A percentile compares a stretch with the other conserved stretches of the same genome.
phyloP scores from a whole-genome alignment of 2,113 vertebrate genomes.

The Erythrocercus mccallii region DNA sequence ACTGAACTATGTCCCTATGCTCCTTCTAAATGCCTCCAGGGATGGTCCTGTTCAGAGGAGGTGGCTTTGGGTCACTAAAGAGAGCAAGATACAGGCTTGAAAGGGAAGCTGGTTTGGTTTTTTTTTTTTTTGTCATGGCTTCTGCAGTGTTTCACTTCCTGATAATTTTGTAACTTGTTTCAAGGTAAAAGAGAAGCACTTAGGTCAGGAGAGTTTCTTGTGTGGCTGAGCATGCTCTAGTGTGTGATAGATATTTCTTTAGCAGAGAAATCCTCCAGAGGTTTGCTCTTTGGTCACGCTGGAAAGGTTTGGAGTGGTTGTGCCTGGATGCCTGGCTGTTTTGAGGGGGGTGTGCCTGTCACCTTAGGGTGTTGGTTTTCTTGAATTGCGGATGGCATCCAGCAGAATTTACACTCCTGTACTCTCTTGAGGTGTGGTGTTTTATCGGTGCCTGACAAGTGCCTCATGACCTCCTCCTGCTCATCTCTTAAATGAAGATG shows the following conservation, averaged over 20 bases:
- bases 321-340: neutral
- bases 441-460: neutral
- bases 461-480: neutral
- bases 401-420: neutral
- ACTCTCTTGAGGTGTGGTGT: neutral
- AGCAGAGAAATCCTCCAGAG: neutral
- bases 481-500: slow-evolving; percentile 6
- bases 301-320: neutral
- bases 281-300: neutral
- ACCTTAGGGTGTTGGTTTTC: neutral
- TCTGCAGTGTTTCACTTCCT: neutral
- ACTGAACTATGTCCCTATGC: accelerated
- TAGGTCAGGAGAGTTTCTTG: neutral
- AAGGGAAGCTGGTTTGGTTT: neutral
- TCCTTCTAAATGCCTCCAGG: neutral
- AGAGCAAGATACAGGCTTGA: neutral
- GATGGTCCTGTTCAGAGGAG: neutral
- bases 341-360: neutral
- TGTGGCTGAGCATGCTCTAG: accelerated
- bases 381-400: neutral
- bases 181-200: neutral
- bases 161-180: neutral
- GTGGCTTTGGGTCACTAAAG: neutral
- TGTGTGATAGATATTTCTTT: neutral
- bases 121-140: neutral